Evolutionary conservation across 2,797 vertebrate species (phyloP).

Genomic region (Trachurus trachurus): DNA sequence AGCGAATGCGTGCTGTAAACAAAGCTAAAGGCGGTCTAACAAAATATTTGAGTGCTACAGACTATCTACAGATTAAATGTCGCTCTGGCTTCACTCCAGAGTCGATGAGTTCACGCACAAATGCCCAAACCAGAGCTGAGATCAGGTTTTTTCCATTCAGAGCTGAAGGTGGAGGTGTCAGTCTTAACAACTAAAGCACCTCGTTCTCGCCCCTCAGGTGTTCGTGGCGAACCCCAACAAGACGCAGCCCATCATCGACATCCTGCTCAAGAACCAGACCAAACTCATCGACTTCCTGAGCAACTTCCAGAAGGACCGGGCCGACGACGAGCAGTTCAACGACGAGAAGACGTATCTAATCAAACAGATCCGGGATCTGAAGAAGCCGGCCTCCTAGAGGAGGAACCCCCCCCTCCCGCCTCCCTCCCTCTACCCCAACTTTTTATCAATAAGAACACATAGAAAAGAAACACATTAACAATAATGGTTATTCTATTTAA

Average conservation of each 20-base stretch:
- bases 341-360: conserved; percentile 98
- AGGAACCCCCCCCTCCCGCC: conserved; percentile 5
- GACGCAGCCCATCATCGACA: conserved; percentile 95
- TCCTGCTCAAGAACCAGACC: conserved; percentile 97
- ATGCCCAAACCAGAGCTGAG: not conserved
- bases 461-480: conserved; percentile 74
- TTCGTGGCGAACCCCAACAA: conserved; percentile 98
- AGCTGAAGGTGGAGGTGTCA: no score
- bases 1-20: no score
- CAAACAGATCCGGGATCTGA: conserved; percentile 98
- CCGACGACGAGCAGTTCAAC: conserved; percentile 95
- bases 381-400: conserved; percentile 90
- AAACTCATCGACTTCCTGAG: conserved; percentile 97
- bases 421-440: conserved; percentile 52
- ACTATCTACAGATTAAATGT: not conserved
- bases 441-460: conserved; percentile 79
- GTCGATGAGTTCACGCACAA: no score
- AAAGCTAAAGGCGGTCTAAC: no score
- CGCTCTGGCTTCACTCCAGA: not conserved
- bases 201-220: conserved; percentile 82
- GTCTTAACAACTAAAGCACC: no score
- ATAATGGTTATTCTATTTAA: conserved; percentile 79
- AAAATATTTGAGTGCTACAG: no score
- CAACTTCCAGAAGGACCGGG: conserved; percentile 97
- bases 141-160: no score